Percentiles rank a stretch among this genome's conserved stretches.
phyloP scores from a whole-genome alignment of 2,888 invertebrate species.

The Aphelenchoides bicaudatus region DNA sequence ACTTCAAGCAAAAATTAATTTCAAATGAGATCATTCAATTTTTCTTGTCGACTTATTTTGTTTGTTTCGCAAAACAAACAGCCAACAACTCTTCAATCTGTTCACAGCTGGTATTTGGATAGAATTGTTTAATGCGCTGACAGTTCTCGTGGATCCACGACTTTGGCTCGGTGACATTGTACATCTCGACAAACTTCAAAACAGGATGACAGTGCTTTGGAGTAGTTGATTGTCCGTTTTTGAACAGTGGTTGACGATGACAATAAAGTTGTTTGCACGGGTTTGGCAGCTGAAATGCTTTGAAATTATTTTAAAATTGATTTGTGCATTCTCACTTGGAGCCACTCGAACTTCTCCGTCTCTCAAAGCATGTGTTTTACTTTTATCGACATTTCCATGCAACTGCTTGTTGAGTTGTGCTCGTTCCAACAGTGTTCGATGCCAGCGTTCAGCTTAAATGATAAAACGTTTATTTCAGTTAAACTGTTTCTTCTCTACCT shows the following conservation, averaged over 20 bases:
- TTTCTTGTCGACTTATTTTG: background rate
- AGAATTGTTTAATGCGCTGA: background rate
- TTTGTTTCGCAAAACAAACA: slow-evolving; percentile 2
- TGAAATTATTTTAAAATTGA: too few relatives aligned
- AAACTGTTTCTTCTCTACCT: too few relatives aligned
- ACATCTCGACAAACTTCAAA: background rate
- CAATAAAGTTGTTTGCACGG: background rate
- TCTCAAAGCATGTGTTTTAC: too few relatives aligned
- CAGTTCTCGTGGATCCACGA: slow-evolving; percentile 7
- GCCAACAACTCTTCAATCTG: slow-evolving; percentile 10
- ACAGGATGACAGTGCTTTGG: slow-evolving; percentile 3
- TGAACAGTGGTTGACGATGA: background rate
- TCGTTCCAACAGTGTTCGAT: slow-evolving; percentile 1
- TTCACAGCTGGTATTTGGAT: background rate
- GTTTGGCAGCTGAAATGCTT: slow-evolving; percentile 11
- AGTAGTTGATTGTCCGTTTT: background rate
- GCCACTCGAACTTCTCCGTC: slow-evolving; percentile 1
- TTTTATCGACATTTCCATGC: background rate
- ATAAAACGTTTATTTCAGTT: too few relatives aligned
- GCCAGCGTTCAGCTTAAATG: slow-evolving; percentile 5
- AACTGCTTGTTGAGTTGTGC: background rate
- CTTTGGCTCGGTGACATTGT: background rate
- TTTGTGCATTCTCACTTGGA: background rate
- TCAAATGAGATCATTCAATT: background rate
- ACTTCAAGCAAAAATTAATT: background rate